phyloP scores from a whole-genome alignment of 2,888 invertebrate genomes.

The Aphidoletes aphidimyza region DNA sequence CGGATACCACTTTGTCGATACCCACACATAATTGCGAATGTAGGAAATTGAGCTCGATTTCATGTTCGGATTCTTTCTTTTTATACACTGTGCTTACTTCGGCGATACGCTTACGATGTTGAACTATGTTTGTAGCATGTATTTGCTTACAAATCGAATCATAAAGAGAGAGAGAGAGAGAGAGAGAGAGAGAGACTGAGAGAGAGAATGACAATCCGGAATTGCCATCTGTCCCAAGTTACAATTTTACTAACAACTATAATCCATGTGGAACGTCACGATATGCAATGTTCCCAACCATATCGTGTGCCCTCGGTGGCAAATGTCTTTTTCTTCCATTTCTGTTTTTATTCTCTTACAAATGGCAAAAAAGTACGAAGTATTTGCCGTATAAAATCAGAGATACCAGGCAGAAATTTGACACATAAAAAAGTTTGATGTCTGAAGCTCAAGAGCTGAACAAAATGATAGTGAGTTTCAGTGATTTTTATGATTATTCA shows the following conservation, averaged over 20 bases:
- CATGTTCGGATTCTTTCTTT: background rate
- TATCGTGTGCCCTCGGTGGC: background rate
- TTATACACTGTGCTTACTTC: background rate
- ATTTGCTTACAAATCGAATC: constrained; percentile 51
- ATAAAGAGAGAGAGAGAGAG: constrained; percentile 10
- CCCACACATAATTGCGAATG: background rate
- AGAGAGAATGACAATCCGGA: background rate
- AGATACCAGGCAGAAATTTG: background rate
- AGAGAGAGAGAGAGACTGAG: no score
- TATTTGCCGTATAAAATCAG: no score
- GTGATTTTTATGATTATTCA: constrained; percentile 32
- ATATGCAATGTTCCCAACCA: background rate
- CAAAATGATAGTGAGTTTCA: no score
- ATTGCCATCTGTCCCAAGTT: constrained; percentile 51
- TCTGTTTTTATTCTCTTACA: background rate
- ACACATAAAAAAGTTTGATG: constrained; percentile 5
- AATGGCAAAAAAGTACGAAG: no score
- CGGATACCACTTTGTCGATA: background rate
- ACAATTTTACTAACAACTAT: constrained; percentile 42
- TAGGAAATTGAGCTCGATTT: constrained; percentile 4
- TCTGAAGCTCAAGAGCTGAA: no score
- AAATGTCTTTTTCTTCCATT: background rate
- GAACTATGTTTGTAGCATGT: background rate
- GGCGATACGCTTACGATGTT: background rate
- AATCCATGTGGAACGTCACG: constrained; percentile 21